These are phyloP conservation scores for Tychaedon coryphoeus DNA, from an alignment of 2,113 vertebrate species.

Conservation along the genomic window DNA sequence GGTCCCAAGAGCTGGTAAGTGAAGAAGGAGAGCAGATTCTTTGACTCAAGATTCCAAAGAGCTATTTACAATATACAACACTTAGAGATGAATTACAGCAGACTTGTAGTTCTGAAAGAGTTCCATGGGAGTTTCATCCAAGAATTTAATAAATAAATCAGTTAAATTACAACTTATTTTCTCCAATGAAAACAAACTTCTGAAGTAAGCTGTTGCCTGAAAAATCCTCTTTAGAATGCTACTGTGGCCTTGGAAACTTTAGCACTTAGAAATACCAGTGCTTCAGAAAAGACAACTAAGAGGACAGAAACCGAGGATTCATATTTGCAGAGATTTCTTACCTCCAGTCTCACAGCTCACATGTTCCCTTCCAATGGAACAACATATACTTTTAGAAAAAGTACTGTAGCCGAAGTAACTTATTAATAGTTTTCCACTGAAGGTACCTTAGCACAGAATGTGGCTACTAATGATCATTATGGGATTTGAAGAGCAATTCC, in stretches of 20 bases:
- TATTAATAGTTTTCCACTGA: neutral
- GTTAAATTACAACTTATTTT: neutral
- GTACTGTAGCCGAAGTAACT: neutral
- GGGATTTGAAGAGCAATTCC: neutral
- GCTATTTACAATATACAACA: neutral
- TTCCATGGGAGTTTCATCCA: neutral
- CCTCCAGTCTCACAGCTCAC: neutral
- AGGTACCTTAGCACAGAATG: neutral
- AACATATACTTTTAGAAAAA: neutral
- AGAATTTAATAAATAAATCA: neutral
- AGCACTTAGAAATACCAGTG: neutral
- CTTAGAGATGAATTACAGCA: neutral
- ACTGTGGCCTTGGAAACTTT: neutral
- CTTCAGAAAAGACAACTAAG: neutral
- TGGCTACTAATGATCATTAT: neutral
- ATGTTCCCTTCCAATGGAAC: neutral
- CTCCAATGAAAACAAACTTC: neutral
- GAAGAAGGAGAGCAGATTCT: neutral
- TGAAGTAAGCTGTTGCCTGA: neutral
- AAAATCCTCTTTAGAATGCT: neutral
- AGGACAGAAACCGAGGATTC: accelerated
- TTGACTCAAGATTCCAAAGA: neutral
- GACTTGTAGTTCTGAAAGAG: neutral
- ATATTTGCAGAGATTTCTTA: neutral
- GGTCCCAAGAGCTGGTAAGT: neutral